A percentile compares a stretch with the other conserved stretches of the same genome.
Conservation (phyloP, 2,797 vertebrate genomes). For the Hirundo rustica region DNA sequence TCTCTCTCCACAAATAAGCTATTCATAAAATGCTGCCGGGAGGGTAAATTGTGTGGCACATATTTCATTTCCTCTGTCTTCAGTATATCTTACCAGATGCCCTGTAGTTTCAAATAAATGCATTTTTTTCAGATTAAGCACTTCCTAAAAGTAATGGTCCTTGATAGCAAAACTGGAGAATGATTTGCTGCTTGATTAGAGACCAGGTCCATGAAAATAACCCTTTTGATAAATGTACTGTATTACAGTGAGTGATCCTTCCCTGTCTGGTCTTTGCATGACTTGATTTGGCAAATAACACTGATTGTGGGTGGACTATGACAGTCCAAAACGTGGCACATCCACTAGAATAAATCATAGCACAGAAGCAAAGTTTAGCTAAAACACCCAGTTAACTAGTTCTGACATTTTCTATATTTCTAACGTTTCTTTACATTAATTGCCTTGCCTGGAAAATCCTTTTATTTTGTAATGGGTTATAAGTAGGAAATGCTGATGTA, state of each 20-base stretch:
- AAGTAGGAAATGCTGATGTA: not conserved
- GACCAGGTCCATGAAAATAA: conserved; percentile 52
- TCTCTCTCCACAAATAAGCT: conserved; percentile 45
- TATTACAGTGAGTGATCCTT: conserved; percentile 27
- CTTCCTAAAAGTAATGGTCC: conserved; percentile 61
- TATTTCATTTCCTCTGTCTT: conserved; percentile 36
- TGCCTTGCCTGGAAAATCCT: not conserved
- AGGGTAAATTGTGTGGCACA: not conserved
- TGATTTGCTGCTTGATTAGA: conserved; percentile 64
- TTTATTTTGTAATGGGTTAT: not conserved
- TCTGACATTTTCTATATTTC: not conserved
- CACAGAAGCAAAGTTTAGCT: not conserved
- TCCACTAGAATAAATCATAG: not conserved
- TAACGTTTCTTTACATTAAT: not conserved
- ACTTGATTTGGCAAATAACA: conserved; percentile 58
- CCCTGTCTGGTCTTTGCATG: conserved; percentile 45
- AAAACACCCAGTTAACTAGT: not conserved
- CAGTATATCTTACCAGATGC: conserved; percentile 22
- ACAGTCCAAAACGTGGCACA: not conserved
- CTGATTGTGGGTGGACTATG: conserved; percentile 5
- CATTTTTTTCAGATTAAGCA: conserved; percentile 51
- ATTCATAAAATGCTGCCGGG: conserved; percentile 2
- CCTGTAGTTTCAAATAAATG: conserved; percentile 17
- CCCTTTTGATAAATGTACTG: conserved; percentile 49
- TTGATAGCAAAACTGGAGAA: conserved; percentile 50